Base-by-base conservation (phyloP, 2,888 invertebrate species). In the Caenorhabditis parvicauda region DNA sequence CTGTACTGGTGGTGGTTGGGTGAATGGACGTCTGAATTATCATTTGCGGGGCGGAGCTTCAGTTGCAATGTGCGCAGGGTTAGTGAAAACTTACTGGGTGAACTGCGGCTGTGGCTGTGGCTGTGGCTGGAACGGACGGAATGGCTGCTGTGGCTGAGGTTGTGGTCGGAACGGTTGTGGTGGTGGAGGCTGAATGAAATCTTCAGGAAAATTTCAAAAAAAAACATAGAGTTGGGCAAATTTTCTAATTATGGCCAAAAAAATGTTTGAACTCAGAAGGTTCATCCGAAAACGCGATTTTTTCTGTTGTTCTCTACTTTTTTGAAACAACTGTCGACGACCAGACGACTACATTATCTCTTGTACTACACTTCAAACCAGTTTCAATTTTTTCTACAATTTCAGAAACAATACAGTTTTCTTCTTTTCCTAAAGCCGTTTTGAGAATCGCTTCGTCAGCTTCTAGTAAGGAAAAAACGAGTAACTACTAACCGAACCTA, bases 131-230 rank as follows among this genome's bases (percentile, higher is more conserved):
- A 53, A 45, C 12, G 51, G 48, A 27, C 47, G 58, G 44, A 53
- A 45, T 9, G 58, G 49, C n/a, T 54, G 64, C 19, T 52, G 57
- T 22, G 52, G 58, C n/a, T 22, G 32, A 4, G 28, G 48, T 32
- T 54, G 54, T 41, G 57, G 56, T 21, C 44, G 56, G 52, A 64
- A 54, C 27, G 52, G 59, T 24, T 58, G 64, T 27, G 55, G 60
- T n/a, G 67, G 67, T 35, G 60, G 61, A 44, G 64, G 28, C n/a
- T 7, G 47, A 28, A 46, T 28, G 7, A 27, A 32, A 46, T 28
- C 5, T 12, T 29, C 17, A 9, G 25, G 14, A 14, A 9, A 35
- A 35, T 35, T 14, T 35, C 35, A 35, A 35, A 35, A 35, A 35
- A 14, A 35, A 35, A 42, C 42, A 9, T 42, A 42, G 12, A 17